A percentile compares a stretch with the other conserved stretches of the same genome.
These are phyloP conservation scores for Coenobita brevimanus DNA, from an alignment of 1,140 invertebrate genomes.

Conservation along the genomic window DNA sequence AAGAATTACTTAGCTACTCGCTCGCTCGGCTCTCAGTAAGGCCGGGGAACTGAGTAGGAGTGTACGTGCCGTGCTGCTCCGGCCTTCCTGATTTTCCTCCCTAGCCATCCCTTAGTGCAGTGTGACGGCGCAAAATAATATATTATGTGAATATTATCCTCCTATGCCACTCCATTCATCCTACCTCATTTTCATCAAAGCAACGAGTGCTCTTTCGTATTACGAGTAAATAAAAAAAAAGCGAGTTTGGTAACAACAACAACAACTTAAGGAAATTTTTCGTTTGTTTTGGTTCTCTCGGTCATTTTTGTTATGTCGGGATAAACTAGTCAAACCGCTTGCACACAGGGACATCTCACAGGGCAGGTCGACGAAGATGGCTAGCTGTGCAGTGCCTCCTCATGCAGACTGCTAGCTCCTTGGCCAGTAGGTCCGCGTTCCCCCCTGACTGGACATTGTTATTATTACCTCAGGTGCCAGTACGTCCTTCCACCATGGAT, in stretches of 20 bases:
- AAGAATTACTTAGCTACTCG: too few relatives aligned
- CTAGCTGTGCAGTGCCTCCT: too few relatives aligned
- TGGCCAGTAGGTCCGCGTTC: background rate
- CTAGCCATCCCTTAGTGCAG: constrained; percentile 35
- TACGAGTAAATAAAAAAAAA: constrained; percentile 45
- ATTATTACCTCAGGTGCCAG: background rate
- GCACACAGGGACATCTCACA: too few relatives aligned
- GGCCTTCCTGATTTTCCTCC: constrained; percentile 54
- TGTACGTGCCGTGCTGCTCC: constrained; percentile 37
- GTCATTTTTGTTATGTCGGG: too few relatives aligned
- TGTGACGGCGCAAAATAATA: constrained; percentile 32
- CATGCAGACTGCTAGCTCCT: too few relatives aligned
- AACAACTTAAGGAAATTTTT: too few relatives aligned
- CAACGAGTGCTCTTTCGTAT: constrained; percentile 54
- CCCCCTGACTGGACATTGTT: background rate
- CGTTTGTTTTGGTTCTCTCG: too few relatives aligned
- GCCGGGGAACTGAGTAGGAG: constrained; percentile 47
- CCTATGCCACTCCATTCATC: constrained; percentile 51
- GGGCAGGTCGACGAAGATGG: too few relatives aligned
- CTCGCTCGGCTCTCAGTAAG: constrained; percentile 45
- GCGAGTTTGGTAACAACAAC: too few relatives aligned
- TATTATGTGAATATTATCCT: constrained; percentile 36
- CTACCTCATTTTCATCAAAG: constrained; percentile 61
- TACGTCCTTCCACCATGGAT: background rate
- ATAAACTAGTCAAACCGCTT: too few relatives aligned